Percentiles rank a stretch among this genome's conserved stretches.
These are phyloP conservation scores for Nipponacmea schrenckii DNA, from an alignment of 2,888 invertebrate genomes.

Conservation along the genomic window DNA sequence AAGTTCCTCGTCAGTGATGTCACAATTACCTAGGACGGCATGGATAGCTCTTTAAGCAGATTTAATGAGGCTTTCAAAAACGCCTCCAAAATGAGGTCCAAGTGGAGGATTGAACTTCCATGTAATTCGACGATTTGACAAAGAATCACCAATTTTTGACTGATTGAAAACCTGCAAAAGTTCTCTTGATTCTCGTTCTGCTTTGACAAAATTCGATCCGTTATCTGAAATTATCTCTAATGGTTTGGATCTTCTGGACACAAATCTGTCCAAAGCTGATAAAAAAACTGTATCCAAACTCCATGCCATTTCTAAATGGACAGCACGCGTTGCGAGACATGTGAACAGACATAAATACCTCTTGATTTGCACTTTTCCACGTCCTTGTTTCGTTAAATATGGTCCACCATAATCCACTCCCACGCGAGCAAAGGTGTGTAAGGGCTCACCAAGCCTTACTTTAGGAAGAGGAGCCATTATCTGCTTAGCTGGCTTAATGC, in stretches of 20 bases:
- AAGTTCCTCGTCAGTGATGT: constrained; percentile 35
- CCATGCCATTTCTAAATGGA: constrained; percentile 13
- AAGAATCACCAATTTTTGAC: constrained; percentile 16
- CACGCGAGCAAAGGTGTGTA: constrained; percentile 19
- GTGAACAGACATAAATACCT: constrained; percentile 29
- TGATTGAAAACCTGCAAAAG: constrained; percentile 17
- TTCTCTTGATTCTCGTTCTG: constrained; percentile 11
- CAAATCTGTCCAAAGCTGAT: constrained; percentile 13
- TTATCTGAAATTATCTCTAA: constrained; percentile 14
- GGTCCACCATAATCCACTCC: constrained; percentile 26
- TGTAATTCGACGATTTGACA: constrained; percentile 19
- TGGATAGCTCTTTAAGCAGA: constrained; percentile 33
- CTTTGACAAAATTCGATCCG: constrained; percentile 12
- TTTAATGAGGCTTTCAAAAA: constrained; percentile 34
- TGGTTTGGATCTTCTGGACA: constrained; percentile 1
- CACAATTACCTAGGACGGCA: constrained; percentile 26
- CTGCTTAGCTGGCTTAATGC: constrained; percentile 7
- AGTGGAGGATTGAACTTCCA: constrained; percentile 35
- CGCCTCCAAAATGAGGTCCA: constrained; percentile 36
- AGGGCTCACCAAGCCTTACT: not conserved
- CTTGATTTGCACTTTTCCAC: constrained; percentile 19
- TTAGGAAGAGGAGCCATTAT: not conserved
- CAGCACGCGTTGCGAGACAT: constrained; percentile 22
- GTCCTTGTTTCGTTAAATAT: constrained; percentile 23
- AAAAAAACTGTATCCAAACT: constrained; percentile 17